Base-by-base conservation (phyloP, 1,140 invertebrate species). In the Drosophila nebulosa region DNA sequence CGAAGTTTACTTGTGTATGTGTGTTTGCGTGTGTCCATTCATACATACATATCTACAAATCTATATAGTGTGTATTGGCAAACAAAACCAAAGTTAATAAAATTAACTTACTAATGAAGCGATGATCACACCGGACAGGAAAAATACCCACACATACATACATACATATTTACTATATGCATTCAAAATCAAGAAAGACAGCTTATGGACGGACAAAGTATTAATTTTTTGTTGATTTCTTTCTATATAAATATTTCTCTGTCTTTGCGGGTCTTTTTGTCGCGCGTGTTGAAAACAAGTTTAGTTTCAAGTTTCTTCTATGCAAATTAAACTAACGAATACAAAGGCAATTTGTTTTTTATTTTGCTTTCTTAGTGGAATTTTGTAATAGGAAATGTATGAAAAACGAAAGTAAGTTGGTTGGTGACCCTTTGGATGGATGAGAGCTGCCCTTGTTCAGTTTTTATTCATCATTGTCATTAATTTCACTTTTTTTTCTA, bases 81-180 rank as follows among this genome's bases (percentile, higher is more conserved):
- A 21, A 70, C 80, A 81, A 85, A 80, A 74, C 65, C 56, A 56
- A 52, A 46, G 60, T 50, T 85, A 81, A 86, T 86, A 80, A 86
- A 85, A 85, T 85, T 85, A 85, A 85, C 81, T 86, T 70, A 75
- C 80, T 85, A 85, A 85, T 85, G 80, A 85, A 85, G 57, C 74
- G 79, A 85, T 85, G 77, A 85, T 86, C 78, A 60, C 52, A 64
- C 60, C 73, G 42, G 18, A 64, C 55, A 68, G 35, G 24, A 61
- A 56, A 14, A 50, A 66, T 57, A 77, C 18, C 58, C 6, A 14
- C 35, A 27, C 16, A 46, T 10, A 27, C n/a, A n/a, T n/a, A n/a
- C n/a, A n/a, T n/a, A n/a, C n/a, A n/a, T n/a, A n/a, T n/a, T 64
- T 42, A 16, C 27, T 46, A 67, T 56, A 53, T 66, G 58, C 52